phyloP scores from a whole-genome alignment of 2,113 vertebrate species.

The Melanerpes formicivorus region DNA sequence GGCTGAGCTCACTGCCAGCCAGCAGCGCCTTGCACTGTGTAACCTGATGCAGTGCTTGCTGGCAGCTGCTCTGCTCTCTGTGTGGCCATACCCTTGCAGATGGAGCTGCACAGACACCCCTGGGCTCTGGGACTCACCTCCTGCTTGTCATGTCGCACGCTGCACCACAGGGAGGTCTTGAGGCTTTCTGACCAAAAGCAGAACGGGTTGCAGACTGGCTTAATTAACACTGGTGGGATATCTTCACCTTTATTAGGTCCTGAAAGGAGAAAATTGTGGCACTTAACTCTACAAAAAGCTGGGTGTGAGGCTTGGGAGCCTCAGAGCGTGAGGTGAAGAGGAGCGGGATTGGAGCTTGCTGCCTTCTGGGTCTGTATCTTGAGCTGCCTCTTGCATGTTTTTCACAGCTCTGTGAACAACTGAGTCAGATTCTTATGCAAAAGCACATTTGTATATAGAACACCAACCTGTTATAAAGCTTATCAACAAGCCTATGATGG shows the following conservation, averaged over 20 bases:
- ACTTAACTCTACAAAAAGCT: rapidly evolving
- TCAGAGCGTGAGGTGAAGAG: rapidly evolving
- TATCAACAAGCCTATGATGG: constrained; percentile 76
- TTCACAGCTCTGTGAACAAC: neutral
- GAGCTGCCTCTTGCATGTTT: neutral
- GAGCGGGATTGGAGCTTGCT: rapidly evolving
- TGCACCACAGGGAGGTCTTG: constrained; percentile 77
- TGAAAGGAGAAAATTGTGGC: constrained; percentile 11
- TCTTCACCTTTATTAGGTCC: constrained; percentile 74
- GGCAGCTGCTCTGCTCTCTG: rapidly evolving
- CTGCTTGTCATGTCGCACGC: constrained; percentile 64
- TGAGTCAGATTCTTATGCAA: neutral
- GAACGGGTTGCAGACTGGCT: constrained; percentile 78
- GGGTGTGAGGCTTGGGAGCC: neutral
- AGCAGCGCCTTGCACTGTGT: rapidly evolving
- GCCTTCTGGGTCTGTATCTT: neutral
- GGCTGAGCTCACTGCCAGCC: neutral
- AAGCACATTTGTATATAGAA: rapidly evolving
- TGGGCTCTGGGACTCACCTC: constrained; percentile 51
- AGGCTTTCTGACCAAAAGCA: constrained; percentile 83
- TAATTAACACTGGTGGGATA: constrained; percentile 79
- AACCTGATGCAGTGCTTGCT: rapidly evolving
- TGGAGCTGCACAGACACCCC: rapidly evolving
- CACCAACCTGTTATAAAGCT: constrained; percentile 82
- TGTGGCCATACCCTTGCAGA: rapidly evolving